Conservation (phyloP, 2,888 invertebrate genomes). For the Morpho deidamia region DNA sequence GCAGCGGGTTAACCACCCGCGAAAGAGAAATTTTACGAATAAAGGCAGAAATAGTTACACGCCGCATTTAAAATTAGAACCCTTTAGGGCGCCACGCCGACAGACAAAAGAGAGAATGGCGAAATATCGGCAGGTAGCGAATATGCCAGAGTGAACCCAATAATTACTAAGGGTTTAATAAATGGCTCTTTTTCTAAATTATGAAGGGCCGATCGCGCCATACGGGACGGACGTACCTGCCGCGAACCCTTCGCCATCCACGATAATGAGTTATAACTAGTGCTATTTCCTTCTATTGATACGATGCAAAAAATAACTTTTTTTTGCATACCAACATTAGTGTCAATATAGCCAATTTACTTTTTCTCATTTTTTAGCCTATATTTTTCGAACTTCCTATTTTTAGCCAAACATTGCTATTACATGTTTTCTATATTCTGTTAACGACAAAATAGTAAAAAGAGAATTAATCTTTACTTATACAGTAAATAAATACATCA, state of each 20-base stretch:
- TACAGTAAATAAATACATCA: constrained; percentile 26
- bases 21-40: constrained; percentile 73
- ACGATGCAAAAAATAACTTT: constrained; percentile 4
- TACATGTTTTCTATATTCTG: background rate
- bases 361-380: too few species aligned
- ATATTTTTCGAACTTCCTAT: too few species aligned
- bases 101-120: constrained; percentile 75
- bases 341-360: too few species aligned
- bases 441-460: constrained; percentile 12
- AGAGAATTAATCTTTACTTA: constrained; percentile 24
- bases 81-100: constrained; percentile 78
- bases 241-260: constrained; percentile 59
- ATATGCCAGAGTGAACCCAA: constrained; percentile 68
- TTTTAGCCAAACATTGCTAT: too few species aligned
- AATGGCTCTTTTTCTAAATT: constrained; percentile 75
- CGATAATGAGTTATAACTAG: constrained; percentile 57
- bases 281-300: constrained; percentile 43
- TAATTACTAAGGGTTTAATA: constrained; percentile 77
- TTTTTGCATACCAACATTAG: constrained; percentile 29
- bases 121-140: constrained; percentile 78
- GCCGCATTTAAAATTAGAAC: constrained; percentile 76
- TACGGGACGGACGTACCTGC: constrained; percentile 74
- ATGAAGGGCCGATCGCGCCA: constrained; percentile 72
- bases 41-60: constrained; percentile 73
- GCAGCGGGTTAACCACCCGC: constrained; percentile 69